phyloP scores from a whole-genome alignment of 2,113 vertebrate genomes.

The Colistium nudipinnis region DNA sequence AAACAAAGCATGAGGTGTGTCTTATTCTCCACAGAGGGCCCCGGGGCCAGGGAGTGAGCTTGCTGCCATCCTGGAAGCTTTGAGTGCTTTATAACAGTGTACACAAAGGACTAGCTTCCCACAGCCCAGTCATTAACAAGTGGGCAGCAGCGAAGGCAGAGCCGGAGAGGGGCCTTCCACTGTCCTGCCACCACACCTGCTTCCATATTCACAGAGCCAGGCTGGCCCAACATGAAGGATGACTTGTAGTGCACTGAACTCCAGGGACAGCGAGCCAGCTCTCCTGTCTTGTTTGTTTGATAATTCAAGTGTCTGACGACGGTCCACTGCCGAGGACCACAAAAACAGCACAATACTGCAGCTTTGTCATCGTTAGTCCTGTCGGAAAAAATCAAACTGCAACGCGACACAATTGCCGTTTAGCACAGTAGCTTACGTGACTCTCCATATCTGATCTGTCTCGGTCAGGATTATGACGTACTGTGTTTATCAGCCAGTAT shows the following conservation, averaged over 20 bases:
- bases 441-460: not conserved
- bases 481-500: not conserved
- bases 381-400: conserved; percentile 3
- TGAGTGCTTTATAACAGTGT: conserved; percentile 82
- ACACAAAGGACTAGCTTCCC: conserved; percentile 76
- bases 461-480: not conserved
- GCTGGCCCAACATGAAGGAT: conserved; percentile 76
- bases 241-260: conserved; percentile 69
- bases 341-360: conserved; percentile 40
- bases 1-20: conserved; percentile 80
- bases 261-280: conserved; percentile 68
- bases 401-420: conserved; percentile 9
- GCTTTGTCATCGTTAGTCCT: conserved; percentile 43
- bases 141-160: conserved; percentile 70
- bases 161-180: conserved; percentile 70
- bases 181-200: conserved; percentile 81
- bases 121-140: conserved; percentile 78
- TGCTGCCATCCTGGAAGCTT: conserved; percentile 80
- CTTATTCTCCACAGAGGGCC: conserved; percentile 74
- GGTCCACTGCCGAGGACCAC: conserved; percentile 54
- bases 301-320: conserved; percentile 77
- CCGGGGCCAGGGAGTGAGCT: conserved; percentile 78
- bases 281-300: conserved; percentile 77
- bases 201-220: conserved; percentile 65
- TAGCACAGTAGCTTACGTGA: not conserved